Evolutionary conservation across 1,140 invertebrate species (phyloP).

Genomic region (Gryllus bimaculatus): DNA sequence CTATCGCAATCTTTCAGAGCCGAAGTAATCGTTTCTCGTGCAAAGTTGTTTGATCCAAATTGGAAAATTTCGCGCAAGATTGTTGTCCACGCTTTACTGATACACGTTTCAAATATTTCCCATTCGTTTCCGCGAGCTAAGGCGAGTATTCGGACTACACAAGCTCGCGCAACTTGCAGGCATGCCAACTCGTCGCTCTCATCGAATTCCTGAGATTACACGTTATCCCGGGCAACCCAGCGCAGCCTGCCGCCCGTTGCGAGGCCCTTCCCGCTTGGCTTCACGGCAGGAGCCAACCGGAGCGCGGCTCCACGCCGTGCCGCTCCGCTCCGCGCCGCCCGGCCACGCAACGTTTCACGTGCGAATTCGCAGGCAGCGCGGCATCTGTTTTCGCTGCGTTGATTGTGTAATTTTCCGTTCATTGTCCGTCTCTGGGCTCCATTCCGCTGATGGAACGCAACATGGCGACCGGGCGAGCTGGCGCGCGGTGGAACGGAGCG

Average conservation of each 20-base stretch:
- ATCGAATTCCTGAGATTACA: not conserved
- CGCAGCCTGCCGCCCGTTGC: too few species aligned
- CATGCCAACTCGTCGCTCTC: not conserved
- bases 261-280: not conserved
- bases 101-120: too few species aligned
- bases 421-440: not conserved
- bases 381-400: not conserved
- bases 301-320: not conserved
- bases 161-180: not conserved
- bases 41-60: too few species aligned
- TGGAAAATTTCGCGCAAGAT: too few species aligned
- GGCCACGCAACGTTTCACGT: not conserved
- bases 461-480: not conserved
- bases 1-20: too few species aligned
- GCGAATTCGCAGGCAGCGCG: not conserved
- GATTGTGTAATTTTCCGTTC: slow-evolving; percentile 4
- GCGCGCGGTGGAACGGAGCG: not conserved
- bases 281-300: not conserved
- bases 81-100: too few species aligned
- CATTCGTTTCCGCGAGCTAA: too few species aligned
- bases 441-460: not conserved
- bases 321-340: too few species aligned
- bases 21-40: too few species aligned
- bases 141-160: too few species aligned
- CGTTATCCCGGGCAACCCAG: not conserved